Conservation (phyloP, 2,113 vertebrate genomes). For the Serilophus lunatus region DNA sequence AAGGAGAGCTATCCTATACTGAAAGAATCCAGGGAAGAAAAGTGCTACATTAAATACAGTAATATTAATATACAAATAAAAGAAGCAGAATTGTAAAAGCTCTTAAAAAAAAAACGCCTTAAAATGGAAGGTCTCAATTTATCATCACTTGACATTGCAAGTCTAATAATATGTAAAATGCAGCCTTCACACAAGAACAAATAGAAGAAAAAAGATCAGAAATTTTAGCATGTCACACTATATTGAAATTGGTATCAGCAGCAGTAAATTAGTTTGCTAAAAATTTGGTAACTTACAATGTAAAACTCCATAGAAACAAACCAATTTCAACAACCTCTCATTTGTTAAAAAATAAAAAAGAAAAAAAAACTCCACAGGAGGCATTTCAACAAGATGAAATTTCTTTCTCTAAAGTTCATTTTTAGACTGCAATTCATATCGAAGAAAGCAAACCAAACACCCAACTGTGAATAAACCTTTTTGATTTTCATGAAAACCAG, state of each 20-base stretch:
- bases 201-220: background rate
- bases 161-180: background rate
- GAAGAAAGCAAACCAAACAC: slow-evolving; percentile 10
- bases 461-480: background rate
- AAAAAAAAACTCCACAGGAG: background rate
- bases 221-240: background rate
- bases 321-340: background rate
- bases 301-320: background rate
- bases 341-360: background rate
- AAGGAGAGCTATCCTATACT: background rate
- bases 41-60: background rate
- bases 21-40: background rate
- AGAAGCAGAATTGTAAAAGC: background rate
- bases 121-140: background rate
- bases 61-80: background rate
- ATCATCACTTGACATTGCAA: background rate
- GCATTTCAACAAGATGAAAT: background rate
- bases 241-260: background rate
- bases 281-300: background rate
- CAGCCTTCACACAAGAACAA: background rate
- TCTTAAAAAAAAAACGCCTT: background rate
- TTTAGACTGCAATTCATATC: background rate
- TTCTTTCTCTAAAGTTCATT: background rate
- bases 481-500: background rate
- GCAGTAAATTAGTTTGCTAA: background rate